Base-by-base conservation (phyloP, 1,140 invertebrate genomes). In the Drosophila bocqueti region DNA sequence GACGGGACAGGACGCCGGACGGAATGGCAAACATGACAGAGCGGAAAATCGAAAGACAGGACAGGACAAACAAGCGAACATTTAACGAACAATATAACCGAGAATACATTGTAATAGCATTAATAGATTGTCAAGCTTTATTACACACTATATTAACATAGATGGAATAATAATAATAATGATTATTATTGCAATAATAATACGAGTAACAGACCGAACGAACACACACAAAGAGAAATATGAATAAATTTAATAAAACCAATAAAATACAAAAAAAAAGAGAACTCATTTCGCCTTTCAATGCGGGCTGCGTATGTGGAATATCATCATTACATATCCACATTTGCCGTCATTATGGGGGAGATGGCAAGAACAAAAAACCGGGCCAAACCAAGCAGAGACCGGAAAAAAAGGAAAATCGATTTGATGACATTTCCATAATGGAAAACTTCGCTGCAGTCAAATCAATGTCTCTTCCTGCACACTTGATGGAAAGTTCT, bases 81-180 rank as follows among this genome's bases (percentile, higher is more conserved):
- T 71, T 71, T 71, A 63, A 78, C 58, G 38, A 61, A 85, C 59
- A 81, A 64, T 83, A 87, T 74, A 83, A 46, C 60, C 65, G 46
- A 83, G 62, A 76, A 65, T 61, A 86, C 80, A 83, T 64, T 71
- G 81, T 74, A 76, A 87, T 89, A 84, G 84, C 77, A 89, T 89
- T 89, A 87, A 90, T 89, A 90, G 85, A 89, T 89, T 89, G 85
- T 90, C 84, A 89, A 89, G 84, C 84, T 89, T 89, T 89, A 89
- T 89, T 90, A 89, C 81, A 89, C 84, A 89, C 81, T 90, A 89
- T 89, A 87, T 83, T 80, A 63, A 79, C 68, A 87, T 89, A 87
- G 84, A 87, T 83, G 81, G 62, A 76, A 83, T 65, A 69, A 86
- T 86, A 61, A 24, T 24, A 24, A 68, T 67, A 68, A 77, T 77